Base-by-base conservation (phyloP, 2,888 invertebrate genomes). In the Metopia argyrocephala region DNA sequence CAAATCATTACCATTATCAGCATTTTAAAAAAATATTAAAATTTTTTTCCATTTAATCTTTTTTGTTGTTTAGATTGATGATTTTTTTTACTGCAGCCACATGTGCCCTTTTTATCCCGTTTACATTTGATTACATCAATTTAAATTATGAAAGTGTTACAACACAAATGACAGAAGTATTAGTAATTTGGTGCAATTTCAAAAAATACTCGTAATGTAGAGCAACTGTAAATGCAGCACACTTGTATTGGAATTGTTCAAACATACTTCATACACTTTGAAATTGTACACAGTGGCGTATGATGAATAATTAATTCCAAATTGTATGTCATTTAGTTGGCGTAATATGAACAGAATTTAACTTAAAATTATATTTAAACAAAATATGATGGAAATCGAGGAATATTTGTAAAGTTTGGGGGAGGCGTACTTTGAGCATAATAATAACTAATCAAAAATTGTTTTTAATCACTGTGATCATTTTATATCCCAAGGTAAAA, bases 121-220 rank as follows among this genome's bases (percentile, higher is more conserved):
- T 46, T 62, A 46, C 25, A 46, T 25, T 25, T 15, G 9, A 45
- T 2, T 18, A 27, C 61, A 62, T 62, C 18, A 45, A 45, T 31
- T 21, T n/a, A 65, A 65, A 52, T 52, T 7, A 12, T 28, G 20
- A 21, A 65, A 50, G 21, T 65, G 52, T 52, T 12, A 64, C 50
- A 18, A 61, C 25, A 65, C 7, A 65, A 65, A 12, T 50, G 50
- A 52, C 65, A 65, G 50, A 31, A 15, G 65, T 52, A 12, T 9
- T 15, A 15, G 52, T 52, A 31, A 7, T 31, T 65, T 65, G 20
- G 5, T 31, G 45, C 52, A 65, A 65, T 65, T 31, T 31, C 15
- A 15, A 23, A 52, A 4, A 27, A 27, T 48, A n/a, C n/a, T n/a
- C n/a, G n/a, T n/a, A 64, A 64, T 64, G 27, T 28, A 18, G 27